Base-by-base conservation (phyloP, 2,888 invertebrate genomes). In the Leptogaster cylindrica region DNA sequence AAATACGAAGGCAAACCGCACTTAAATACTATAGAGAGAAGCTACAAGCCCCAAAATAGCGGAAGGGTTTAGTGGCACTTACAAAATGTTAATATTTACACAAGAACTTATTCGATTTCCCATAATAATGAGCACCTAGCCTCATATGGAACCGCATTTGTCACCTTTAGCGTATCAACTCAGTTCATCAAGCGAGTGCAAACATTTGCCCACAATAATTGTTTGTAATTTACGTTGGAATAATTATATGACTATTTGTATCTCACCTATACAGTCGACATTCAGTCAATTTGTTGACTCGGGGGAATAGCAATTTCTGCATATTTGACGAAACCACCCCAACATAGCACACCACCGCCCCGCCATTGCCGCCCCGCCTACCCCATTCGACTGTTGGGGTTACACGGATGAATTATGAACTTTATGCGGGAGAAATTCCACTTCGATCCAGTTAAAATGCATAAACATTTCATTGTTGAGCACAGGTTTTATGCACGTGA, bases 371-470 rank as follows among this genome's bases (percentile, higher is more conserved):
- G 31, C 3, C 5, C 2, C 5, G 20, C n/a, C 7, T 18, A 20
- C n/a, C 3, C 41, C 2, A 10, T 31, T 10, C 31, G 25, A 10
- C 31, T 1, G 51, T n/a, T n/a, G n/a, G n/a, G n/a, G n/a, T n/a
- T n/a, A n/a, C n/a, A n/a, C n/a, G n/a, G n/a, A n/a, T 52, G 51
- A 52, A 52, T 52, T 52, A 52, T 52, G 51, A 52, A 18, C 28
- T 14, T 31, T 14, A 27, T 50, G 27, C 27, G 25, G n/a, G 27
- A 10, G 25, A 50, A 50, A 52, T 31, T 52, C 31, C 31, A 52
- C 16, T 52, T 31, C 31, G 31, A 52, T 16, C 31, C 51, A 28
- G 51, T 16, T 3, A 2, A 16, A 52, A n/a, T 10, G 27, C 28
- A 52, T 20, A 52, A 52, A 52, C 51, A 52, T 12, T 28, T n/a